phyloP scores from a whole-genome alignment of 23 tunicate genomes.

The Halocynthia roretzi region DNA sequence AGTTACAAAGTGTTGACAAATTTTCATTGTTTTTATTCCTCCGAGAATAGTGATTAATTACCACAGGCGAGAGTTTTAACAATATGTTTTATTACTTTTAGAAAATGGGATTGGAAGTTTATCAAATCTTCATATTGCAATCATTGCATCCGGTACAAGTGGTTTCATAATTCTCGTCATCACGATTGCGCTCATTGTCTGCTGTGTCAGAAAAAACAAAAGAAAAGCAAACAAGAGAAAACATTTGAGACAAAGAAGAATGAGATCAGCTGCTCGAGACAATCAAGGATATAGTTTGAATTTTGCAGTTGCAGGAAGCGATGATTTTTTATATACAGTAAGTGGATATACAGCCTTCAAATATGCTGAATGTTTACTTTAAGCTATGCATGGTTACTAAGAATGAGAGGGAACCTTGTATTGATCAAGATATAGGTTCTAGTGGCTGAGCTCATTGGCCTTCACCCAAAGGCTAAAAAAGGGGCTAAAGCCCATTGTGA shows the following conservation, averaged over 20 bases:
- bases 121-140: slow-evolving; percentile 55
- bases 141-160: slow-evolving; percentile 49
- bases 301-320: slow-evolving; percentile 4
- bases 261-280: not conserved
- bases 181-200: slow-evolving; percentile 34
- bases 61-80: too few species aligned
- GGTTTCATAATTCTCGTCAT: slow-evolving; percentile 38
- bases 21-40: too few species aligned
- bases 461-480: too few species aligned
- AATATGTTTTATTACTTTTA: not conserved
- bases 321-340: slow-evolving; percentile 12
- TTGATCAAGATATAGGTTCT: too few species aligned
- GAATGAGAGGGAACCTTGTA: too few species aligned
- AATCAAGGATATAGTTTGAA: not conserved
- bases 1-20: too few species aligned
- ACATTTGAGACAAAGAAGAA: not conserved
- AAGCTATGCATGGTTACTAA: too few species aligned
- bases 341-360: not conserved
- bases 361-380: too few species aligned
- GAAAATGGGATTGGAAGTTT: slow-evolving; percentile 47
- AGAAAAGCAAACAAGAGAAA: slow-evolving; percentile 14
- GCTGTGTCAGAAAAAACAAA: slow-evolving; percentile 36
- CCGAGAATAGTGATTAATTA: too few species aligned
- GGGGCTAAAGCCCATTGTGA: too few species aligned
- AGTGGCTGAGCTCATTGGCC: too few species aligned